Percentiles rank a stretch among this genome's conserved stretches.
Evolutionary conservation across 2,888 invertebrate genomes (phyloP).

Genomic region (Drosophila atripex): DNA sequence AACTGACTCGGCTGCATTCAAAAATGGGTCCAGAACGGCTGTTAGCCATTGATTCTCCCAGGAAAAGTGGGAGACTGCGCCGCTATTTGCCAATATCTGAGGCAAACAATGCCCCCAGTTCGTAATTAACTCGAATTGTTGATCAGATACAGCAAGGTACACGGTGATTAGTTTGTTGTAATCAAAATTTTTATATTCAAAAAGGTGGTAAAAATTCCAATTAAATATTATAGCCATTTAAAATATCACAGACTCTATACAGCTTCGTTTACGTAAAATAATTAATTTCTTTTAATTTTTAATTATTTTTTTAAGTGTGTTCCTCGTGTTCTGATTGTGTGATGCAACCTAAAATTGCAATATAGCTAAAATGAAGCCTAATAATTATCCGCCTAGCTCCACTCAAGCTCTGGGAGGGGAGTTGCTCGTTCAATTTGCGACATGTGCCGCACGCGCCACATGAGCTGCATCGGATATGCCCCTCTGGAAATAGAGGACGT

Average conservation of each 20-base stretch:
- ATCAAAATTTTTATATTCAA: neutral
- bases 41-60: conserved; percentile 12
- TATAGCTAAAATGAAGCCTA: conserved; percentile 10
- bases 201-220: too few species aligned
- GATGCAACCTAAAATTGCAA: conserved; percentile 23
- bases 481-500: neutral
- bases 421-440: conserved; percentile 16
- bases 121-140: conserved; percentile 57
- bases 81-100: conserved; percentile 40
- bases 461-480: neutral
- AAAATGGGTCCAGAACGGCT: conserved; percentile 16
- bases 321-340: neutral
- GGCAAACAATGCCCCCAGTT: conserved; percentile 52
- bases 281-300: neutral
- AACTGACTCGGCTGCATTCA: conserved; percentile 53
- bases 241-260: neutral
- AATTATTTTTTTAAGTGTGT: neutral
- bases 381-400: conserved; percentile 15
- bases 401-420: neutral
- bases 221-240: too few species aligned
- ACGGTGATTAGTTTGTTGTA: neutral
- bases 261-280: neutral
- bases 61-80: conserved; percentile 13
- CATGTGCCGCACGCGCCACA: conserved; percentile 3
- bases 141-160: conserved; percentile 5